These are phyloP conservation scores for Drosophila fungiperda DNA, from an alignment of 2,888 invertebrate species.

Conservation along the genomic window DNA sequence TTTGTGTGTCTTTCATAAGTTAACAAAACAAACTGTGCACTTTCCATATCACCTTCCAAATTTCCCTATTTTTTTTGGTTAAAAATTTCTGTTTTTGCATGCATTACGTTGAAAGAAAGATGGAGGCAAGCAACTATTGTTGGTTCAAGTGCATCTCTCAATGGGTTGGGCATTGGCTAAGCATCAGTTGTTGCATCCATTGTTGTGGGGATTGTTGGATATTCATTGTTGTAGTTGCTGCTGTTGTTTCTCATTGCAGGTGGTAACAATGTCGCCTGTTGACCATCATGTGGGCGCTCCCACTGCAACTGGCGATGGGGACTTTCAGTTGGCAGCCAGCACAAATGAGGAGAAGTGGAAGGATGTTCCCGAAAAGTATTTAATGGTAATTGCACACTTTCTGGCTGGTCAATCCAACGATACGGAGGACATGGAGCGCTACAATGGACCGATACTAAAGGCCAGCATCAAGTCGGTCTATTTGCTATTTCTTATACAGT, in stretches of 20 bases:
- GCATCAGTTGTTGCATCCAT: slow-evolving; percentile 14
- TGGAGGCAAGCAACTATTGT: slow-evolving; percentile 32
- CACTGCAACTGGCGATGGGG: slow-evolving; percentile 35
- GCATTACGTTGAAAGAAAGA: slow-evolving; percentile 2
- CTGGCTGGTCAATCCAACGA: slow-evolving; percentile 81
- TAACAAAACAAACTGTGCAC: slow-evolving; percentile 32
- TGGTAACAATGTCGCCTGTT: slow-evolving; percentile 66
- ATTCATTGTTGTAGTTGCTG: slow-evolving; percentile 20
- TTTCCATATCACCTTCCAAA: too few relatives aligned
- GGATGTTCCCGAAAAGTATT: slow-evolving; percentile 83
- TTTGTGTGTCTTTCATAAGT: slow-evolving; percentile 45
- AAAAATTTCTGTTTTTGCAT: slow-evolving; percentile 13
- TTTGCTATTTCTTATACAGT: slow-evolving; percentile 88
- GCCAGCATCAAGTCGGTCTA: slow-evolving; percentile 87
- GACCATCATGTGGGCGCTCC: slow-evolving; percentile 53
- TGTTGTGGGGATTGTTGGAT: slow-evolving; percentile 31
- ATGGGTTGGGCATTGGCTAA: not conserved
- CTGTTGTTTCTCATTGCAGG: slow-evolving; percentile 47
- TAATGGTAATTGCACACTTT: slow-evolving; percentile 81
- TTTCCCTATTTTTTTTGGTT: not conserved
- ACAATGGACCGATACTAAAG: slow-evolving; percentile 87
- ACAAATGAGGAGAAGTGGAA: slow-evolving; percentile 73
- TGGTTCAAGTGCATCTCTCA: not conserved
- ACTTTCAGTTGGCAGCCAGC: slow-evolving; percentile 63
- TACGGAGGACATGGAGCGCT: slow-evolving; percentile 84